A percentile compares a stretch with the other conserved stretches of the same genome.
These are phyloP conservation scores for Trididemnum miniatum DNA, from an alignment of 23 tunicate genomes.

Conservation along the genomic window DNA sequence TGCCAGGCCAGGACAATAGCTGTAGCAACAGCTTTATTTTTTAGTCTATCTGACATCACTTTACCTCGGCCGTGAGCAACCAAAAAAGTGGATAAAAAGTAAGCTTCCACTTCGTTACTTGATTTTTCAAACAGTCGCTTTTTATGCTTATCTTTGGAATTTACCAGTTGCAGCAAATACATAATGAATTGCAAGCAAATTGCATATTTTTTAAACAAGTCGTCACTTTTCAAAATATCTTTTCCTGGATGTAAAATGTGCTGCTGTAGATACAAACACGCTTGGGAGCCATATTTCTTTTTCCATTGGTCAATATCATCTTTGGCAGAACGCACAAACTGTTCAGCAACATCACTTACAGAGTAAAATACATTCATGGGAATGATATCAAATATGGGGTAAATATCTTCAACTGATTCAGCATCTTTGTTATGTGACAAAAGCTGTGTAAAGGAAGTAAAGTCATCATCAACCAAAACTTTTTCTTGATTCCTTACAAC, in stretches of 20 bases:
- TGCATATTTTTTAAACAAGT: conserved; percentile 21
- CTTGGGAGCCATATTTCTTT: neutral
- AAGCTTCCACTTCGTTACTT: neutral
- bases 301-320: conserved; percentile 16
- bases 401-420: conserved; percentile 32
- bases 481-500: neutral
- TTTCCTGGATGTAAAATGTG: conserved; percentile 22
- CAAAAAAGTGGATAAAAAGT: conserved; percentile 17
- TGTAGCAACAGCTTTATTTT: conserved; percentile 42
- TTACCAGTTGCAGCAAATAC: neutral
- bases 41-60: conserved; percentile 28
- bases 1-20: conserved; percentile 74
- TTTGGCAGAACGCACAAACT: conserved; percentile 28
- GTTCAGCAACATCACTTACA: conserved; percentile 3
- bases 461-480: conserved; percentile 19
- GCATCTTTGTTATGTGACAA: conserved; percentile 26
- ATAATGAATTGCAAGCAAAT: conserved; percentile 35
- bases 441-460: neutral
- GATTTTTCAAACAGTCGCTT: neutral
- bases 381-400: conserved; percentile 31
- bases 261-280: conserved; percentile 3
- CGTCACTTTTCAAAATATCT: neutral
- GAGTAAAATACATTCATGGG: conserved; percentile 22
- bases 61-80: neutral
- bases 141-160: neutral